phyloP scores from a whole-genome alignment of 2,797 vertebrate genomes.

The Xenentodon cancila region DNA sequence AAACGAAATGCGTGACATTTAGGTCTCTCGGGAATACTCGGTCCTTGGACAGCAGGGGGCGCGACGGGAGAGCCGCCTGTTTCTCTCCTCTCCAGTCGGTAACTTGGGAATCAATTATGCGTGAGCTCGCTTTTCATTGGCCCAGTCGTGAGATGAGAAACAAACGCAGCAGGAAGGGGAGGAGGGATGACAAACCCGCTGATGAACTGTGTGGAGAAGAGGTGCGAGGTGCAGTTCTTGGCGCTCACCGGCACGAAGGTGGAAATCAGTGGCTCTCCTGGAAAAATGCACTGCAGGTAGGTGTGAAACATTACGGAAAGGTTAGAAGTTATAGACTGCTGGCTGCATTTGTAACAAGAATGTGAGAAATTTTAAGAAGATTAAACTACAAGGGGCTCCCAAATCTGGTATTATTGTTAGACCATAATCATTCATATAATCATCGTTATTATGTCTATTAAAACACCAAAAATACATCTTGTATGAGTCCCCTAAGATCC shows the following conservation, averaged over 20 bases:
- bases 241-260: slow-evolving; percentile 19
- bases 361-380: slow-evolving; percentile 14
- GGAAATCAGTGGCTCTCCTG: slow-evolving; percentile 23
- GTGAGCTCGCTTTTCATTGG: slow-evolving; percentile 62
- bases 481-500: too few species aligned
- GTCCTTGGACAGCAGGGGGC: slow-evolving; percentile 10
- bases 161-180: slow-evolving; percentile 21
- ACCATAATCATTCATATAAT: too few species aligned
- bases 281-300: slow-evolving; percentile 77
- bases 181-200: slow-evolving; percentile 23
- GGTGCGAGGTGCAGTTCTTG: slow-evolving; percentile 14
- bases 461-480: too few species aligned
- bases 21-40: too few species aligned
- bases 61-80: background rate
- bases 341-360: background rate
- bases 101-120: slow-evolving; percentile 60
- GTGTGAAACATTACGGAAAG: slow-evolving; percentile 4
- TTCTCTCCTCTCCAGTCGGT: background rate
- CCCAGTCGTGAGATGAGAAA: slow-evolving; percentile 9
- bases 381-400: slow-evolving; percentile 7
- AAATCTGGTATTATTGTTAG: background rate
- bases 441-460: too few species aligned
- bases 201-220: slow-evolving; percentile 35
- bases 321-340: background rate
- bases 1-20: too few species aligned